phyloP scores from a whole-genome alignment of 2,888 invertebrate species.

The Miltochrista miniata region DNA sequence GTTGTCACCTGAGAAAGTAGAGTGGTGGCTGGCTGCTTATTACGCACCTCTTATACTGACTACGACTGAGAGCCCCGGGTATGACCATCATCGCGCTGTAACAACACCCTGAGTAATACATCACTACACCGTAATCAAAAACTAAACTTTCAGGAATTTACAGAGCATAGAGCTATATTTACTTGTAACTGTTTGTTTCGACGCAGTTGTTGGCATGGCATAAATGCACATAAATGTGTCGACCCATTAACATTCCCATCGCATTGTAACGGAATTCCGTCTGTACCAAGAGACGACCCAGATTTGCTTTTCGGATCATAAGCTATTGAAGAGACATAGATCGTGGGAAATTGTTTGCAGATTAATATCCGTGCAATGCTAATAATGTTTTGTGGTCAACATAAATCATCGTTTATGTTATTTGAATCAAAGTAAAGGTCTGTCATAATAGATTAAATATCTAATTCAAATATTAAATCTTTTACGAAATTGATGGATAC shows the following conservation, averaged over 20 bases:
- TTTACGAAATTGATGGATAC: too few relatives aligned
- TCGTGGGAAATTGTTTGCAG: conserved; percentile 40
- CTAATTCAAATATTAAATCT: too few relatives aligned
- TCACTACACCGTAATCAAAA: neutral
- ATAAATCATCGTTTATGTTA: too few relatives aligned
- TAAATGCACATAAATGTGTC: conserved; percentile 41
- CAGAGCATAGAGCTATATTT: neutral
- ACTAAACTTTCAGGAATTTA: neutral
- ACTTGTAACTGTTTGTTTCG: conserved; percentile 25
- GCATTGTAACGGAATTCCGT: conserved; percentile 44
- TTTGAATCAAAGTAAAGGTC: too few relatives aligned
- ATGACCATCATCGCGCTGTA: neutral
- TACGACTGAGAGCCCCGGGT: too few relatives aligned
- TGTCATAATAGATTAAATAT: too few relatives aligned
- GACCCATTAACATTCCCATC: conserved; percentile 48
- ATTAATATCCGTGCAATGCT: conserved; percentile 37
- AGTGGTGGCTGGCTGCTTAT: too few relatives aligned
- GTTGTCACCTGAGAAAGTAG: too few relatives aligned
- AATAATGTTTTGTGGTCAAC: conserved; percentile 2
- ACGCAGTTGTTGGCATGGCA: conserved; percentile 31
- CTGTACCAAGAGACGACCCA: conserved; percentile 44
- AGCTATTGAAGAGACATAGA: conserved; percentile 38
- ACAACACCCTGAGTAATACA: too few relatives aligned
- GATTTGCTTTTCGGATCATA: conserved; percentile 44
- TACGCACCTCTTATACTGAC: conserved; percentile 8